Evolutionary conservation across 2,113 vertebrate genomes (phyloP), one percentile per base, ranked within the genome.

Genomic region (Hassar affinis): DNA sequence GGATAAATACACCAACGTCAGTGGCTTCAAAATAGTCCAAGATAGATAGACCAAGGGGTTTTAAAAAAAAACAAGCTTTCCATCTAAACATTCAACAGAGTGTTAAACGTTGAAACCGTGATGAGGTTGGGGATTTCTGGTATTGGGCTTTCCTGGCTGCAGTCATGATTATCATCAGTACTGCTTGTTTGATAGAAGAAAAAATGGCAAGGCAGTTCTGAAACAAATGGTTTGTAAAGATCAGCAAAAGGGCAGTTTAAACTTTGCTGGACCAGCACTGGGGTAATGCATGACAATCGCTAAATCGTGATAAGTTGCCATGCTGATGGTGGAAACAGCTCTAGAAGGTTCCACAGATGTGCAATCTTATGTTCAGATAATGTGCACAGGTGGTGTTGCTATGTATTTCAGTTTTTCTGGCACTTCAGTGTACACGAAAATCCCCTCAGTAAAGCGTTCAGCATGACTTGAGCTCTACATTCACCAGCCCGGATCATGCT

Each of bases 1-100:
- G 74, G 74, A 56, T 77, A 77, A 77, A 77, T 56, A 77, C 20
- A 38, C 18, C 74, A 8, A 77, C 11, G 33, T 11, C 74, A 25
- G 30, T 77, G 74, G 51, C 52, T 38, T 35, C 38, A 35, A 77
- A 56, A 12, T 11, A 56, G 30, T 77, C 51, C 30, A 77, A 76
- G 30, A 52, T 54, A 12, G 49, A 76, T 54, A 35, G 8, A 54
- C 2, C 10, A 22, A 11, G 49, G 35, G 27, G 17, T 54, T 76
- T 35, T 8, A 30, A 75, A 75, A 72, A 69, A 2, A 52, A 75
- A 22, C 49, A 54, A 35, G 30, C 18, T 77, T 11, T 38, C 74
- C 18, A 6, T 56, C 18, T 11, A 77, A 77, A 76, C 30, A 54
- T 76, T 35, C 54, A 76, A 77, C 52, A 77, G 27, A 75, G 10